phyloP scores from a whole-genome alignment of 2,113 vertebrate genomes.

The Stictonetta naevosa region DNA sequence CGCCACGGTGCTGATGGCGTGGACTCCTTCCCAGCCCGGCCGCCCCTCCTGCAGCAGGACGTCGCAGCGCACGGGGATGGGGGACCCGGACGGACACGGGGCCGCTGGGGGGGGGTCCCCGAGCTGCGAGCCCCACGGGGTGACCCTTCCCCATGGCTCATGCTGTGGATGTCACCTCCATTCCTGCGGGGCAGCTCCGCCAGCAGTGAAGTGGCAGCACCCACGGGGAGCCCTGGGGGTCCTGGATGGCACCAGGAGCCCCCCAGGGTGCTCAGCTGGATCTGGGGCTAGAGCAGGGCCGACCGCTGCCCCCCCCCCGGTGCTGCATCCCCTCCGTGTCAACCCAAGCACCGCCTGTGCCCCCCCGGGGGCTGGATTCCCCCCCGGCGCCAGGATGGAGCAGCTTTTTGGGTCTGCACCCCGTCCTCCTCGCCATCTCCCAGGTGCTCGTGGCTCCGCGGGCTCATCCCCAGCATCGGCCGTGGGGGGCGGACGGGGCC shows the following conservation, averaged over 20 bases:
- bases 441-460: background rate
- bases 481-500: rapidly evolving
- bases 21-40: background rate
- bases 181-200: rapidly evolving
- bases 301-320: rapidly evolving
- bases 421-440: background rate
- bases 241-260: background rate
- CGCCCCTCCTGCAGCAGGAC: background rate
- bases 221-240: background rate
- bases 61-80: rapidly evolving
- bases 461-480: background rate
- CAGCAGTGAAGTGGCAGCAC: background rate
- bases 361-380: background rate
- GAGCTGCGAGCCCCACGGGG: rapidly evolving
- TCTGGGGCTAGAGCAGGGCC: background rate
- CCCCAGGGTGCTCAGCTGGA: background rate
- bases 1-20: background rate
- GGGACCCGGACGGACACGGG: background rate
- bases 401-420: background rate
- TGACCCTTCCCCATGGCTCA: rapidly evolving
- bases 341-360: background rate
- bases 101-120: background rate
- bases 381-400: background rate
- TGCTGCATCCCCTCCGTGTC: background rate
- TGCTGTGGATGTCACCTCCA: background rate